Percentiles rank a stretch among this genome's conserved stretches.
phyloP scores from a whole-genome alignment of 2,888 invertebrate genomes.

The Gnatocerus cornutus region DNA sequence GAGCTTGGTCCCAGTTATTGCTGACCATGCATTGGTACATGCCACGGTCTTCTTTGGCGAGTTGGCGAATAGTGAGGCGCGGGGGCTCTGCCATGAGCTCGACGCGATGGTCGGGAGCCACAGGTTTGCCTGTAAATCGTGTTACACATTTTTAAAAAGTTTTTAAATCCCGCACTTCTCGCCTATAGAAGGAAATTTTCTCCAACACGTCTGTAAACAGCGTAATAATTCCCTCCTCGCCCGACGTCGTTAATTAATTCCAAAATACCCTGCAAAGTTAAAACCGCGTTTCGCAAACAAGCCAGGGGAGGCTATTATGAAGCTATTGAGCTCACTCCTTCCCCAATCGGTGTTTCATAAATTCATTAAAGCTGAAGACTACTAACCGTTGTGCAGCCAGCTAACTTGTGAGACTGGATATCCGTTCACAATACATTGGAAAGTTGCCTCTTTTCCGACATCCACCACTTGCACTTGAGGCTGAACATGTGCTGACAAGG shows the following conservation, averaged over 20 bases:
- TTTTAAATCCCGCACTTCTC: not conserved
- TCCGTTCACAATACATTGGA: conserved; percentile 91
- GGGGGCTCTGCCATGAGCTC: conserved; percentile 68
- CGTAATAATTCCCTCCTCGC: conserved; percentile 2
- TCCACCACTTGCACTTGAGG: conserved; percentile 87
- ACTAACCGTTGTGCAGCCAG: conserved; percentile 84
- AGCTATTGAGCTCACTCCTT: conserved; percentile 15
- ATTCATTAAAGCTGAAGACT: conserved; percentile 16
- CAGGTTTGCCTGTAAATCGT: conserved; percentile 66
- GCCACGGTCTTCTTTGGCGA: conserved; percentile 88
- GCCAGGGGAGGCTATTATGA: conserved; percentile 19
- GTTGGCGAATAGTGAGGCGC: conserved; percentile 74
- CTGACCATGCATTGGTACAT: conserved; percentile 94
- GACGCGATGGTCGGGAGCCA: conserved; percentile 68
- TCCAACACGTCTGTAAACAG: conserved; percentile 6
- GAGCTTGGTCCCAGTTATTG: conserved; percentile 88
- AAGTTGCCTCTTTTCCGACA: conserved; percentile 86
- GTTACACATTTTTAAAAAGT: not conserved
- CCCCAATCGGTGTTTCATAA: conserved; percentile 15
- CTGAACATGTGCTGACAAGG: conserved; percentile 86
- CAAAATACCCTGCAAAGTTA: conserved; percentile 9
- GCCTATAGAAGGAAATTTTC: not conserved
- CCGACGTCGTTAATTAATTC: conserved; percentile 22
- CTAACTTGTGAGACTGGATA: conserved; percentile 86
- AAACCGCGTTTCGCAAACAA: conserved; percentile 27